Base-by-base conservation (phyloP, 1,140 invertebrate species). In the Pteromalus puparum region DNA sequence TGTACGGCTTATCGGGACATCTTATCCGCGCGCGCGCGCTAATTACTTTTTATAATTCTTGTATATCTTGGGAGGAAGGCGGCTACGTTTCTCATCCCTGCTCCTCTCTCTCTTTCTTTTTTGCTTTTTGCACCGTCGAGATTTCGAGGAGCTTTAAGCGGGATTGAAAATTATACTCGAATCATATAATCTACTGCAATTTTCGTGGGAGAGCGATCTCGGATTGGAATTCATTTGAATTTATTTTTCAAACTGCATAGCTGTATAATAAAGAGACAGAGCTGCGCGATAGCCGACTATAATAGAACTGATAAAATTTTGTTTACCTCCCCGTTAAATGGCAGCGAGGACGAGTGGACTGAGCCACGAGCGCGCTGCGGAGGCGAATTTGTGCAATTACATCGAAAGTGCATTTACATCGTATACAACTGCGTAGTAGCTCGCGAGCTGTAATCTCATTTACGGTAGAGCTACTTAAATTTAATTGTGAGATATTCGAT, bases 11-110 rank as follows among this genome's bases (percentile, higher is more conserved):
- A 85, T 85, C 83, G 79, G 74, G 79, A 85, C 83, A 85, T 85
- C 79, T 85, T 85, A 84, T 80, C 77, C 77, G 18, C 53, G 28
- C 34, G n/a, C 30, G 9, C 83, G 28, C 67, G 82, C 82, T 84
- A 84, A 84, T 84, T 84, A 74, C 83, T 84, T 84, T 84, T 80
- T 84, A 80, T 80, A 84, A 84, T 84, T 80, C 83, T 74, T 80
- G 83, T 74, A 79, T 79, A 81, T 70, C 42, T 76, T 73, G 70
- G 12, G 13, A 48, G 34, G 15, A 18, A 13, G n/a, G 21, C 4
- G 34, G 7, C 42, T 5, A 61, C 13, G 10, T 46, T 78, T 77
- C 74, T 73, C 28, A 73, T n/a, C 21, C 53, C 4, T 21, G 38
- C 38, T 73, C 21, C 15, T n/a, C 30, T 67, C 10, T 26, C 30